Base-by-base conservation (phyloP, 1,140 invertebrate genomes). In the Drosophila littoralis region DNA sequence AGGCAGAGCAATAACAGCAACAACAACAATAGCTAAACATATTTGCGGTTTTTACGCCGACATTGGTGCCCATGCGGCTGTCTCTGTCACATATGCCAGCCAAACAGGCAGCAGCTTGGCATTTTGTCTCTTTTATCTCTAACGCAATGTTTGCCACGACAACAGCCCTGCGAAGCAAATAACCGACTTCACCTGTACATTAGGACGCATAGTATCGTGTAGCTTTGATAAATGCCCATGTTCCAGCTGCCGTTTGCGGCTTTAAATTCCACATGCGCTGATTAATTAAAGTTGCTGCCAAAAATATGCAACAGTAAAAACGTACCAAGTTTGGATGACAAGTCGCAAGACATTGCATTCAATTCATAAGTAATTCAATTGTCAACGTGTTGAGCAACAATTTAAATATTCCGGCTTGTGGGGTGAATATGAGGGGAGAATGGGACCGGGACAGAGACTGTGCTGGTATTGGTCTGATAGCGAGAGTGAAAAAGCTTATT, bases 31-130 rank as follows among this genome's bases (percentile, higher is more conserved):
- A 64, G 55, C 82, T 73, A 70, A 71, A 89, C 84, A 89, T 89
- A 88, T 88, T 88, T 88, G 83, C 84, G 83, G 83, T 80, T 88
- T 88, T 86, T 80, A 77, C 73, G 66, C 84, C 79, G 72, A 89
- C 80, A 89, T 89, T 89, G 84, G 83, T 75, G 70, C 82, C 82
- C 77, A 51, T 73, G 81, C 69, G 81, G 71, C 74, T 85, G 81
- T 50, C 76, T 71, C 69, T 83, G 83, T 83, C 83, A 88, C 83
- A 86, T 86, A 86, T 86, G 82, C 71, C 75, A 67, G 40, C 12
- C 17, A 35, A 4, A 0, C 22, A 28, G 22, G 22, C 22, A 28
- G 5, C 22, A 57, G 35, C 10, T 38, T 35, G 45, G 13, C 22
- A 33, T 51, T 57, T 13, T 40, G 59, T 35, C 50, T 55, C 35